phyloP scores from a whole-genome alignment of 2,113 vertebrate species.

The Brevimyrus niger region DNA sequence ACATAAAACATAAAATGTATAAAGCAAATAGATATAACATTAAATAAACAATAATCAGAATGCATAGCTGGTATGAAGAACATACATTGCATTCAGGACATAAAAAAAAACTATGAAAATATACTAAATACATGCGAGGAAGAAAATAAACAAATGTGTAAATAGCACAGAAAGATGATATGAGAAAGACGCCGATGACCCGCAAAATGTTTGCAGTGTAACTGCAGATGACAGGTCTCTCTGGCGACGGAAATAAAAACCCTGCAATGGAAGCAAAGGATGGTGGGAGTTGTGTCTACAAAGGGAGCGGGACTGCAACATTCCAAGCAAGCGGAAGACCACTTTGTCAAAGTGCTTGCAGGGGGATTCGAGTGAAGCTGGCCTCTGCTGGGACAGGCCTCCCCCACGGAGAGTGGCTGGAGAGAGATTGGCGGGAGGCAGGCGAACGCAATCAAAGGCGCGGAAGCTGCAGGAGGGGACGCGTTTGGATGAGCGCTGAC shows the following conservation, averaged over 20 bases:
- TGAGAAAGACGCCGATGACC: not conserved
- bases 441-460: slow-evolving; percentile 44
- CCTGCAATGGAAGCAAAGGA: not conserved
- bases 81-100: not conserved
- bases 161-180: not conserved
- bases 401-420: slow-evolving; percentile 4
- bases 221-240: not conserved
- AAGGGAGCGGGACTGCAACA: not conserved
- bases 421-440: slow-evolving; percentile 20
- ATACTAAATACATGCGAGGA: not conserved
- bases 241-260: not conserved
- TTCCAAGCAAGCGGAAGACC: not conserved
- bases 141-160: not conserved
- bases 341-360: slow-evolving; percentile 28
- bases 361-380: slow-evolving; percentile 29
- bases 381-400: slow-evolving; percentile 26
- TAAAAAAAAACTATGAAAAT: not conserved
- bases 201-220: not conserved
- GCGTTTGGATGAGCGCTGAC: slow-evolving; percentile 35
- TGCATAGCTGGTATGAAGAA: not conserved
- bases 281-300: not conserved
- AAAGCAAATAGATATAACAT: not conserved
- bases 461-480: slow-evolving; percentile 28
- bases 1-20: not conserved
- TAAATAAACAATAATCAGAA: not conserved